Evolutionary conservation across 2,797 vertebrate genomes (phyloP).

Genomic region (Neosalanx taihuensis): DNA sequence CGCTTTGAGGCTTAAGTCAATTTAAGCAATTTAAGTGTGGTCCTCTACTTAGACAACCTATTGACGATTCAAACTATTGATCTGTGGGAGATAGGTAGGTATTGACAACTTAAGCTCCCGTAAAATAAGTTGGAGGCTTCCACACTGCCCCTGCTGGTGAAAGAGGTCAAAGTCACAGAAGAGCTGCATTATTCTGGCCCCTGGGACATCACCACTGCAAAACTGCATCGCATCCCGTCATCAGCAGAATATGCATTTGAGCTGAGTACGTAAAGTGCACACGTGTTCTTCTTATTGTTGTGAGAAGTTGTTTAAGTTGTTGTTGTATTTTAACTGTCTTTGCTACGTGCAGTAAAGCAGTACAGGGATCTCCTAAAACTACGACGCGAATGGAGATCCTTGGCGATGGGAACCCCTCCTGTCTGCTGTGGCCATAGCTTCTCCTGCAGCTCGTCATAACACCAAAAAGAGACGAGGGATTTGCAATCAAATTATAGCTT

Average conservation of each 20-base stretch:
- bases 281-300: not conserved
- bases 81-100: not conserved
- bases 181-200: not conserved
- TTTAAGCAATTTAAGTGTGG: not conserved
- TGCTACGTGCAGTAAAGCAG: too few species aligned
- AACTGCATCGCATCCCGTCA: not conserved
- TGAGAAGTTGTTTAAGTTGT: slow-evolving; percentile 1
- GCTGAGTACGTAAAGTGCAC: not conserved
- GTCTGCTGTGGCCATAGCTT: not conserved
- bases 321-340: too few species aligned
- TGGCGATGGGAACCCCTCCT: too few species aligned
- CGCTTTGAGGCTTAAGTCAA: not conserved
- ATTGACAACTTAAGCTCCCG: slow-evolving; percentile 14
- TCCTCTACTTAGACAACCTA: slow-evolving; percentile 1
- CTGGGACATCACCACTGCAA: too few species aligned
- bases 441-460: not conserved
- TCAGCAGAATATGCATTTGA: not conserved
- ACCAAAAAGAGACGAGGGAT: slow-evolving; percentile 6
- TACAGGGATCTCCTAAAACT: too few species aligned
- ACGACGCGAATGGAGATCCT: too few species aligned
- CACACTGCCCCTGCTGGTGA: not conserved
- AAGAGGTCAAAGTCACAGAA: slow-evolving; percentile 7
- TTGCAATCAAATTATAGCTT: slow-evolving; percentile 8
- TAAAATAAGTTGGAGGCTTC: not conserved
- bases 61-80: slow-evolving; percentile 6